A percentile compares a stretch with the other conserved stretches of the same genome.
Evolutionary conservation across 1,140 invertebrate genomes (phyloP).

Genomic region (Anadara kagoshimensis): DNA sequence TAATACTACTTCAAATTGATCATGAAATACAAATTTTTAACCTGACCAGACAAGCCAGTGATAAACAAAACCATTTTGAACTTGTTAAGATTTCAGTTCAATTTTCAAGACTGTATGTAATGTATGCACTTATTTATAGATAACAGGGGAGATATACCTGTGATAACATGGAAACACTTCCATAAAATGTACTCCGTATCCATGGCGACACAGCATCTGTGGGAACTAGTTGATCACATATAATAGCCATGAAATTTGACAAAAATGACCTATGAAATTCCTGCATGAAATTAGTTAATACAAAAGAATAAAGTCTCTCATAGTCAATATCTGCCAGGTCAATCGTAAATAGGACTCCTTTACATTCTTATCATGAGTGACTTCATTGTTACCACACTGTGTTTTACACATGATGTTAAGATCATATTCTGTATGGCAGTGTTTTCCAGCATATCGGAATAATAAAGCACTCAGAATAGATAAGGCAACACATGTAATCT

Average conservation of each 20-base stretch:
- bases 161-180: conserved; percentile 16
- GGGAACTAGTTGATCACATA: conserved; percentile 54
- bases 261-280: conserved; percentile 54
- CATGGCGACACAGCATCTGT: conserved; percentile 11
- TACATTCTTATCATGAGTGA: background rate
- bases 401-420: conserved; percentile 18
- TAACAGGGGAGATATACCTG: too few species aligned
- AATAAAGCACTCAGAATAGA: conserved; percentile 54
- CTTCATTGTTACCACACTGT: background rate
- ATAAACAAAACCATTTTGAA: too few species aligned
- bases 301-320: conserved; percentile 60
- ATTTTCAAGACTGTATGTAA: too few species aligned
- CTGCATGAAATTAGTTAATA: conserved; percentile 58
- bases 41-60: too few species aligned
- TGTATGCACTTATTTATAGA: too few species aligned
- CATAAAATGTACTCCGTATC: conserved; percentile 54
- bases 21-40: too few species aligned
- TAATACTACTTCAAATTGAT: too few species aligned
- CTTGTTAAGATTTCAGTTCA: too few species aligned
- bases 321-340: conserved; percentile 48
- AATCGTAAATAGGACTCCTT: conserved; percentile 33
- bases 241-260: conserved; percentile 52
- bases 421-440: conserved; percentile 63
- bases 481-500: conserved; percentile 53
- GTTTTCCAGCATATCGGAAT: conserved; percentile 56